Percentiles rank a stretch among this genome's conserved stretches.
Conservation (phyloP, 2,113 vertebrate genomes). For the Tauraco erythrolophus region DNA sequence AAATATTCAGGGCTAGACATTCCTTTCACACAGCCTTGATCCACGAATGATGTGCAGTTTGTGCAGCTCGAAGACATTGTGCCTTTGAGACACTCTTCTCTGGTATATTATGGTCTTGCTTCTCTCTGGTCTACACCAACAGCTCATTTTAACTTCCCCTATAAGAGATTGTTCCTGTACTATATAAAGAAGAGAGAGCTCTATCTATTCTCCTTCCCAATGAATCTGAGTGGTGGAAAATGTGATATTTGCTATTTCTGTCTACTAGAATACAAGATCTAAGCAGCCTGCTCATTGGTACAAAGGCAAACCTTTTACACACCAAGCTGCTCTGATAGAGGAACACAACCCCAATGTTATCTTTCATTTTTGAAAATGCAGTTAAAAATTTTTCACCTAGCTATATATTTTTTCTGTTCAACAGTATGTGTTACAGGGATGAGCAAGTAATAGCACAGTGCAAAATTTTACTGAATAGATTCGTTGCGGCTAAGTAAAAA, state of each 20-base stretch:
- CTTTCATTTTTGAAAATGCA: neutral
- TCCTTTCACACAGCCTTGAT: conserved; percentile 2
- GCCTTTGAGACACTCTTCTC: neutral
- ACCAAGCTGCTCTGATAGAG: neutral
- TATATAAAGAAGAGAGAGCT: neutral
- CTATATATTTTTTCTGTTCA: neutral
- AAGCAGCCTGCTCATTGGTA: neutral
- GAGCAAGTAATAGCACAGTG: neutral
- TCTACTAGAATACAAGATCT: neutral
- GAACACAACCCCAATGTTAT: neutral
- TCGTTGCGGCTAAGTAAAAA: neutral
- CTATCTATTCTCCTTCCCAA: neutral
- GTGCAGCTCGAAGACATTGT: neutral
- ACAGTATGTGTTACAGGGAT: neutral
- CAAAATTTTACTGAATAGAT: neutral
- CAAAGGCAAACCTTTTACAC: neutral
- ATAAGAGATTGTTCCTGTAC: neutral
- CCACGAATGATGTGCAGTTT: neutral
- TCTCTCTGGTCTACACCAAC: neutral
- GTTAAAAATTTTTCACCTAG: neutral
- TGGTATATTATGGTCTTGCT: neutral
- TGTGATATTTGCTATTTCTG: neutral
- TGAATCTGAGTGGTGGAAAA: neutral
- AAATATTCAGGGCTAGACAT: conserved; percentile 31
- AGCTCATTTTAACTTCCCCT: neutral